Evolutionary conservation across 2,113 vertebrate species (phyloP).

Genomic region (Genyomyrus donnyi): DNA sequence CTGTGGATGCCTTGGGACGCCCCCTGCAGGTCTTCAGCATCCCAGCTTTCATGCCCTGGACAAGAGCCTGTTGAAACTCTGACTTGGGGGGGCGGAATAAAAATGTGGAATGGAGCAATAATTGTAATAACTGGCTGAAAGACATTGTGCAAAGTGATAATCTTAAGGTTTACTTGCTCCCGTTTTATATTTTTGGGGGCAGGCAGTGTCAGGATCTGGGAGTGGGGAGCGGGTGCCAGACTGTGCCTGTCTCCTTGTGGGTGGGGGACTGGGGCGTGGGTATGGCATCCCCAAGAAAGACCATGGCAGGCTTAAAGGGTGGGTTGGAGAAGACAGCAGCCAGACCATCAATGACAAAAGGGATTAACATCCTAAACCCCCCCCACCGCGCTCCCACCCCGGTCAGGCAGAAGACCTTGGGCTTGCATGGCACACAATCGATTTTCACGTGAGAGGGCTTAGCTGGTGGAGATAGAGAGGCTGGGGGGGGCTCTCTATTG

Average conservation of each 20-base stretch:
- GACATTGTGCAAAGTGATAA: too few relatives aligned
- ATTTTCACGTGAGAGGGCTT: conserved; percentile 1
- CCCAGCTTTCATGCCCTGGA: not conserved
- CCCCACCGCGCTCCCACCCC: not conserved
- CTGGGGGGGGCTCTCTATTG: not conserved
- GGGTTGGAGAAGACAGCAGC: not conserved
- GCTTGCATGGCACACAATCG: not conserved
- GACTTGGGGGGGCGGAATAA: not conserved
- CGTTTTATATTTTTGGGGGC: not conserved
- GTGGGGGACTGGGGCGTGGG: not conserved
- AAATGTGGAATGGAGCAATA: too few relatives aligned
- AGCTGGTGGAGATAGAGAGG: not conserved
- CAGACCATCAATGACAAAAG: conserved; percentile 3
- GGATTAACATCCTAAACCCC: not conserved
- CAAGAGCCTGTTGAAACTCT: not conserved
- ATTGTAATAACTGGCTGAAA: too few relatives aligned
- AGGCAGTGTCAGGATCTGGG: not conserved
- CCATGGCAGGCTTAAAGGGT: not conserved
- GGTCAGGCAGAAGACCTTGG: not conserved
- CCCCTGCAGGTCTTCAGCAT: too few relatives aligned
- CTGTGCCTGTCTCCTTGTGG: not conserved
- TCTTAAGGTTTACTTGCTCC: not conserved
- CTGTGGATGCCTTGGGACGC: not conserved
- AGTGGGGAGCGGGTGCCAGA: not conserved
- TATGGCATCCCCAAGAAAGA: not conserved